Conservation (phyloP, 1,140 invertebrate genomes). For the Lithobius niger region DNA sequence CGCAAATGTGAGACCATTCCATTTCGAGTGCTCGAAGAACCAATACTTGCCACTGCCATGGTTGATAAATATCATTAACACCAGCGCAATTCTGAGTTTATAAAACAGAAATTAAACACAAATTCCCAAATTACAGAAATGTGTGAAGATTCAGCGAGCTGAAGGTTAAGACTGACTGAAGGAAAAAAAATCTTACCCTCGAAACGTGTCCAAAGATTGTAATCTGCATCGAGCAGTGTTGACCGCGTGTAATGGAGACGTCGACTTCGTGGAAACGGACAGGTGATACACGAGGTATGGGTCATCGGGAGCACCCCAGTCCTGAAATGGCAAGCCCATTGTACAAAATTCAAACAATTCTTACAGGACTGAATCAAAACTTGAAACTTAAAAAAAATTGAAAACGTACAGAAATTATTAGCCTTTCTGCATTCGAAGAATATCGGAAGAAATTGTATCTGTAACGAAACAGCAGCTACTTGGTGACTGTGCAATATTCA, state of each 20-base stretch:
- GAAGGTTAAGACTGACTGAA: background rate
- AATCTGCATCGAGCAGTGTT: background rate
- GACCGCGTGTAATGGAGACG: background rate
- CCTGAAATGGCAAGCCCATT: background rate
- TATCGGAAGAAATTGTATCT: no score
- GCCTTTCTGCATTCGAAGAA: no score
- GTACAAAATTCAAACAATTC: no score
- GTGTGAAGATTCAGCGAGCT: background rate
- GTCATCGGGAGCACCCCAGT: background rate
- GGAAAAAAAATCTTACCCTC: conserved; percentile 25
- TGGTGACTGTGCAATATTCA: no score
- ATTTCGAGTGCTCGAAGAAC: conserved; percentile 76
- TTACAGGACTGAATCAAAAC: no score
- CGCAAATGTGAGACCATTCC: conserved; percentile 85
- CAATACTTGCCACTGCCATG: conserved; percentile 75
- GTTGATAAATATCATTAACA: conserved; percentile 89
- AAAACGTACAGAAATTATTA: no score
- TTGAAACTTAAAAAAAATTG: no score
- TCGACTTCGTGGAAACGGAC: no score
- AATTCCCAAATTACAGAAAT: background rate
- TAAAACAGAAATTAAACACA: no score
- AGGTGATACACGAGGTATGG: background rate
- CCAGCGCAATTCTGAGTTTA: conserved; percentile 46
- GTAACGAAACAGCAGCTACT: no score
- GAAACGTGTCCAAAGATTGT: conserved; percentile 30